Conservation (phyloP, 2,888 invertebrate genomes). For the Odontocolon sp. region DNA sequence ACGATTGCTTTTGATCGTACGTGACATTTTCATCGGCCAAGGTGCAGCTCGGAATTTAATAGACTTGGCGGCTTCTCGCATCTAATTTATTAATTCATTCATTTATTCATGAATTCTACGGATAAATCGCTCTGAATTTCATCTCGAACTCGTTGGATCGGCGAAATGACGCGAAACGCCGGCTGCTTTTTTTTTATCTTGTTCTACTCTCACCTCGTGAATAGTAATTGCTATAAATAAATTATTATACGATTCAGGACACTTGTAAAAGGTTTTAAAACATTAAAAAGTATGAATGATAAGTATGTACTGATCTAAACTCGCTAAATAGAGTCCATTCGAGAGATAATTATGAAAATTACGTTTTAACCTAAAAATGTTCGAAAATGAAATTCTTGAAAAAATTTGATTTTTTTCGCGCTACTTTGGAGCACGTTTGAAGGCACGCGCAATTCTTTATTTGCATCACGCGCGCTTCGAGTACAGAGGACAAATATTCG, state of each 20-base stretch:
- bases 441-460: constrained; percentile 50
- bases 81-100: constrained; percentile 67
- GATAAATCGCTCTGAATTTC: constrained; percentile 69
- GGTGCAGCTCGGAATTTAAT: constrained; percentile 42
- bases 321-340: too few relatives aligned
- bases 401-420: background rate
- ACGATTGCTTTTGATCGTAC: background rate
- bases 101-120: constrained; percentile 63
- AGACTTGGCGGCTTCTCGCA: constrained; percentile 39
- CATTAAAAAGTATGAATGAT: constrained; percentile 15
- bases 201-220: constrained; percentile 24
- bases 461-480: constrained; percentile 62
- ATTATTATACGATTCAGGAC: background rate
- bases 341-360: too few relatives aligned
- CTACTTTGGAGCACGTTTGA: background rate
- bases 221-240: constrained; percentile 12
- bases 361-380: background rate
- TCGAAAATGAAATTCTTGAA: background rate
- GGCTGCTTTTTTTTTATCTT: too few relatives aligned
- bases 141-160: constrained; percentile 51
- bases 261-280: background rate
- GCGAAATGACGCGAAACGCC: too few relatives aligned
- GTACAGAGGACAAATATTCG: constrained; percentile 38
- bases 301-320: too few relatives aligned
- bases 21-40: constrained; percentile 23